Base-by-base conservation (phyloP, 2,888 invertebrate genomes). In the Lycophotia porphyrea region DNA sequence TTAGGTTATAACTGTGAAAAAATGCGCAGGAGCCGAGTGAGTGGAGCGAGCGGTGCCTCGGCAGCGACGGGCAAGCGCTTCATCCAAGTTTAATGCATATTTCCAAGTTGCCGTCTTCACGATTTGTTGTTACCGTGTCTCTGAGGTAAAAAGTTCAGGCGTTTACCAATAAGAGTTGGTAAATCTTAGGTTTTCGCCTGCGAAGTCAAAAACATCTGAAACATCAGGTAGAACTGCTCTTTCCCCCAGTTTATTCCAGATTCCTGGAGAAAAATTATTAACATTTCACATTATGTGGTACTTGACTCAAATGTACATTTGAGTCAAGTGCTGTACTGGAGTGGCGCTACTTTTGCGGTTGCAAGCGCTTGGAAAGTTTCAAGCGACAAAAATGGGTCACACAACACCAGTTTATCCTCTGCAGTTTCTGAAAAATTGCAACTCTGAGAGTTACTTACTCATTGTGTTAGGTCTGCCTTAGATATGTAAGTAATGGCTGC, bases 301-400 rank as follows among this genome's bases (percentile, higher is more conserved):
- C n/a, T n/a, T n/a, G n/a, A n/a, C n/a, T n/a, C n/a, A n/a, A n/a
- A 7, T n/a, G 42, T 67, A 67, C 55, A 78, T 78, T 81, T 63
- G 24, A 42, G 27, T 24, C 68, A 55, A 80, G 77, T 55, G 69
- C 55, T 76, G 82, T 63, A n/a, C 18, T 69, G 60, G 52, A 82
- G 65, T 69, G 67, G 76, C 81, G 61, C 79, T 80, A 82, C 76
- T 76, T 66, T 81, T 52, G 77, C 77, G 77, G 82, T 65, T 82
- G 34, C 82, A 65, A 34, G 60, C 69, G 64, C 79, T 80, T 80
- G 69, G 68, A 76, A 80, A 76, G 36, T 80, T 76, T 65, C 52
- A 69, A 76, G 79, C 34, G 39, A 55, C 49, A 55, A 80, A 80
- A 82, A 82, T 82, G 77, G 82, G 79, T 82, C 79, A 80, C 77